These are phyloP conservation scores for Anoplius nigerrimus DNA, from an alignment of 2,888 invertebrate genomes.

Conservation along the genomic window DNA sequence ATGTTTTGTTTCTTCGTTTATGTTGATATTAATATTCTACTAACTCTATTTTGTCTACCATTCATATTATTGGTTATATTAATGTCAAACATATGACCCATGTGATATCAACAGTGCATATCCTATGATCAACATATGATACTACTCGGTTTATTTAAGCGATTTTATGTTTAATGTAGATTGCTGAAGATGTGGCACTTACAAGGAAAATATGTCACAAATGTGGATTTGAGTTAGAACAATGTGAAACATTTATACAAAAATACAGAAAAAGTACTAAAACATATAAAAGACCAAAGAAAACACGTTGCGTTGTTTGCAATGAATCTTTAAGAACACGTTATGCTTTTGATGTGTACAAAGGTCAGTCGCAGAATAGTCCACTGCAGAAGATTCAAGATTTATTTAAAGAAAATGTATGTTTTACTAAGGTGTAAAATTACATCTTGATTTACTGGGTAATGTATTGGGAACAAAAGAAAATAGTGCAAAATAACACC, in stretches of 20 bases:
- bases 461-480: conserved; percentile 9
- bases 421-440: conserved; percentile 20
- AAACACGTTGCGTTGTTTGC: conserved; percentile 57
- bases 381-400: conserved; percentile 54
- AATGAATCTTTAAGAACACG: conserved; percentile 46
- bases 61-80: too few species aligned
- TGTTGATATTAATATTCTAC: too few species aligned
- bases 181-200: conserved; percentile 1
- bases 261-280: conserved; percentile 52
- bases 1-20: too few species aligned
- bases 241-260: conserved; percentile 64
- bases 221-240: conserved; percentile 69
- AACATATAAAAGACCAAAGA: neutral
- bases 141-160: neutral
- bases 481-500: neutral
- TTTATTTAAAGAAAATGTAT: conserved; percentile 61
- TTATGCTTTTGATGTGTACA: conserved; percentile 59
- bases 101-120: neutral
- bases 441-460: neutral
- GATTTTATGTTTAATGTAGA: conserved; percentile 3
- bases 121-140: neutral
- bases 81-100: too few species aligned
- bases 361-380: conserved; percentile 48
- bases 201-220: conserved; percentile 66
- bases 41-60: too few species aligned